A percentile compares a stretch with the other conserved stretches of the same genome.
Evolutionary conservation across 64 coral and sea anemone species (phyloP).

Genomic region (Hydrozoanthus tunicans): DNA sequence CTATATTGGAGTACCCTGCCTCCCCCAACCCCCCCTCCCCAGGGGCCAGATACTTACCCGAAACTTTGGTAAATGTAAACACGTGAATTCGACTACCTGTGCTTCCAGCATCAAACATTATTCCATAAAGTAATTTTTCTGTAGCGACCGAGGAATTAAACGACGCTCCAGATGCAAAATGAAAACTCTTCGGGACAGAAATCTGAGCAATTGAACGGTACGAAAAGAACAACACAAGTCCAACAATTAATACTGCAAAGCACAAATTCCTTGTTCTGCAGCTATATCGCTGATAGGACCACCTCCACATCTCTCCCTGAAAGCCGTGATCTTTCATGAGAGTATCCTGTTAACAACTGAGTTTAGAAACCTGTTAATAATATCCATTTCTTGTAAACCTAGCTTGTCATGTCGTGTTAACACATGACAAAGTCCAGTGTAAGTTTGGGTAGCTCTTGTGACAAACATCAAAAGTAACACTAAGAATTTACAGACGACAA

Average conservation of each 20-base stretch:
- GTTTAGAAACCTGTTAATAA: neutral
- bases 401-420: neutral
- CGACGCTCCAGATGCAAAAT: conserved; percentile 33
- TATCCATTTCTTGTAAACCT: neutral
- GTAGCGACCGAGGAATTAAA: conserved; percentile 5
- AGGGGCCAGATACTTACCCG: conserved; percentile 42
- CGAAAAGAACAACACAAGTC: conserved; percentile 33
- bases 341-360: no score
- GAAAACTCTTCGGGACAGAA: conserved; percentile 11
- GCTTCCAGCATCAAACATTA: conserved; percentile 98
- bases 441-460: neutral
- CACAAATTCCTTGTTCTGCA: conserved; percentile 35
- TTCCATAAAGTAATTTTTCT: conserved; percentile 48
- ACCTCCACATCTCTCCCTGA: conserved; percentile 18
- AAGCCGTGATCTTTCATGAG: neutral
- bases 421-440: neutral
- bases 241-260: neutral
- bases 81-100: conserved; percentile 96
- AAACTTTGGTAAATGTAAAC: conserved; percentile 62
- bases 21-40: no score
- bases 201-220: conserved; percentile 15
- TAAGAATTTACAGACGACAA: neutral
- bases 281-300: neutral
- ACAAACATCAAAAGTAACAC: neutral
- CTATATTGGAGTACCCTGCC: no score